Base-by-base conservation (phyloP, 2,888 invertebrate species). In the Agrotis segetum region DNA sequence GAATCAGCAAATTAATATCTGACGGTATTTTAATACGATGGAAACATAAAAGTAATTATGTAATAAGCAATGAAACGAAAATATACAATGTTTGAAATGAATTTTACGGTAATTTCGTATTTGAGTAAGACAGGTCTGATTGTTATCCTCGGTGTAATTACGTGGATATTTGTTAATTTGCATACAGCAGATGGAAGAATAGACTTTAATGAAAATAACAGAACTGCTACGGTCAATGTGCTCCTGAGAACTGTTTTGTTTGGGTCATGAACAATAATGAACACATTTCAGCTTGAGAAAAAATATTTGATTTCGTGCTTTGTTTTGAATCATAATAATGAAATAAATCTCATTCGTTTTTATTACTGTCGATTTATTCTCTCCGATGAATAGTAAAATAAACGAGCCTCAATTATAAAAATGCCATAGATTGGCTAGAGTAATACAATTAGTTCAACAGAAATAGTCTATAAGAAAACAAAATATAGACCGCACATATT, bases 71-170 rank as follows among this genome's bases (percentile, higher is more conserved):
- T 67, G 70, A 70, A 74, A 73, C 50, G 64, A 64, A 71, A 67
- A 69, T 63, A 74, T 64, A 44, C 59, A 52, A 67, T 59, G 70
- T 68, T 58, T 60, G 80, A 88, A 89, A 89, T 87, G 79, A 87
- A 90, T 90, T 87, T 89, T 88, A 91, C 88, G 88, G 83, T 90
- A 90, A 90, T 90, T 88, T 88, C 78, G 78, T 84, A 89, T 90
- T 88, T 86, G 85, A 84, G 79, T 80, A 85, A 87, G 85, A 90
- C 87, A 86, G 86, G 79, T 87, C 85, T 87, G 87, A 89, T 87
- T 86, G 81, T 89, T 90, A 90, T 91, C 87, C 85, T 84, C 80
- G 80, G 79, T 83, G 89, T 92, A 94, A 94, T 94, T 92, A 93
- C 89, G 90, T 83, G 86, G 79, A 89, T 88, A 91, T 72, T 56